Evolutionary conservation across 2,113 vertebrate species (phyloP).

Genomic region (Halcyon malimbica): DNA sequence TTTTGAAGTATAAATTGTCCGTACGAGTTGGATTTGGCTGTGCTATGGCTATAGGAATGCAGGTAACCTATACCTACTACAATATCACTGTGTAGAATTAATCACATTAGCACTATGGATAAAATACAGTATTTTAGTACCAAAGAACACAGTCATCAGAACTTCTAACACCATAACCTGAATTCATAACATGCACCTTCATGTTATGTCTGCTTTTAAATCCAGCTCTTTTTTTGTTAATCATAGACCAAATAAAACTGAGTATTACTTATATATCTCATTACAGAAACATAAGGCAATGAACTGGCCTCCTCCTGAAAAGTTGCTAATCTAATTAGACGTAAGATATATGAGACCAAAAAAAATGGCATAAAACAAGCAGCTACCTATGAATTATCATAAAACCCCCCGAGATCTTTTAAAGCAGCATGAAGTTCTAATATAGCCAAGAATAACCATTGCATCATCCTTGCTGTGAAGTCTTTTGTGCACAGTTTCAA

Average conservation of each 20-base stretch:
- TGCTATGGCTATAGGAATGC: neutral
- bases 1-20: neutral
- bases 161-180: neutral
- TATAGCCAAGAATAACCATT: neutral
- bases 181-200: neutral
- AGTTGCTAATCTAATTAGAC: neutral
- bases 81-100: neutral
- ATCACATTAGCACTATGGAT: neutral
- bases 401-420: neutral
- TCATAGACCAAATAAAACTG: conserved; percentile 12
- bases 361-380: neutral
- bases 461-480: neutral
- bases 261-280: neutral
- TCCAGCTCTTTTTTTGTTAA: neutral
- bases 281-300: neutral
- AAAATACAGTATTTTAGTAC: neutral
- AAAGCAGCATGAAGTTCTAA: neutral
- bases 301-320: neutral
- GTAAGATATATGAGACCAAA: neutral
- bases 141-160: neutral
- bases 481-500: neutral
- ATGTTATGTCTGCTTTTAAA: conserved; percentile 26
- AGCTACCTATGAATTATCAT: neutral
- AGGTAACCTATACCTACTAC: neutral
- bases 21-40: neutral